These are phyloP conservation scores for Zaprionus capensis DNA, from an alignment of 1,140 invertebrate species.

Conservation along the genomic window DNA sequence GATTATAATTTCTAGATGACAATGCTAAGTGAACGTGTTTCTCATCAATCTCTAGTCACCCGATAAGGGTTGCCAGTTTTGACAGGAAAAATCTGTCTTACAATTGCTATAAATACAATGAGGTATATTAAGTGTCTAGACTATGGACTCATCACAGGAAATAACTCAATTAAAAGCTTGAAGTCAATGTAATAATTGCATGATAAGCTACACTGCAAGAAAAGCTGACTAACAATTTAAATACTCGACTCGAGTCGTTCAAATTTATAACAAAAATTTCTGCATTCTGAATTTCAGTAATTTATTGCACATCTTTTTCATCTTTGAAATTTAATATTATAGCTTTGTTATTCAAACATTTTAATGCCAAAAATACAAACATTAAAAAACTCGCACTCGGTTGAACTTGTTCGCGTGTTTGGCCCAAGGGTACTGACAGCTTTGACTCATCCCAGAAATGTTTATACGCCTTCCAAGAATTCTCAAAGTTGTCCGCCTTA, in stretches of 20 bases:
- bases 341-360: conserved; percentile 1
- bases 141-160: conserved; percentile 19
- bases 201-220: conserved; percentile 6
- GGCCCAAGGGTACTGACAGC: conserved; percentile 25
- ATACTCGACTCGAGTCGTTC: not conserved
- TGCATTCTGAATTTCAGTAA: not conserved
- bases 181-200: not conserved
- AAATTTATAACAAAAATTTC: no score
- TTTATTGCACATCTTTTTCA: not conserved
- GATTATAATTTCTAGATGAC: conserved; percentile 45
- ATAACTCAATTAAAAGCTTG: conserved; percentile 25
- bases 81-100: conserved; percentile 11
- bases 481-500: conserved; percentile 48
- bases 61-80: conserved; percentile 10
- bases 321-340: conserved; percentile 12
- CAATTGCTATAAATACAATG: conserved; percentile 30
- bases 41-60: conserved; percentile 5
- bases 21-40: conserved; percentile 60
- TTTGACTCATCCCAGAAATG: conserved; percentile 45
- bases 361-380: not conserved
- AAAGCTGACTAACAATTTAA: not conserved
- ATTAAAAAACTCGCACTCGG: not conserved
- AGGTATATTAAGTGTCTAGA: conserved; percentile 9
- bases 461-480: conserved; percentile 59
- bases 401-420: conserved; percentile 28